Conservation (phyloP, 2,113 vertebrate genomes). For the Myiozetetes cayanensis region DNA sequence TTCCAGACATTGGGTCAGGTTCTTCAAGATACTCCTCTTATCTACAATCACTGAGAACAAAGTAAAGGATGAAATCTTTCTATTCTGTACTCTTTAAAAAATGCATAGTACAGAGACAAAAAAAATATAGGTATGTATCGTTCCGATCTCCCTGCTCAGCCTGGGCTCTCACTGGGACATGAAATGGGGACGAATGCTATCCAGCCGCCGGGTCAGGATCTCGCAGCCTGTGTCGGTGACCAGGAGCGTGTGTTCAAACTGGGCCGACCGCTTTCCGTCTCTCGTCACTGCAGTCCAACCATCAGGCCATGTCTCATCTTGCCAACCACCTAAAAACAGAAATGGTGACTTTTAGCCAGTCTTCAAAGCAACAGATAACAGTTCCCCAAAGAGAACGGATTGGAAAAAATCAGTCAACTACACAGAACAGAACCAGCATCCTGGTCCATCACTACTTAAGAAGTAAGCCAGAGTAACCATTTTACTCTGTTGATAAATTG, state of each 20-base stretch:
- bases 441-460: background rate
- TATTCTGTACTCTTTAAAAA: constrained; percentile 70
- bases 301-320: constrained; percentile 98
- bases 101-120: constrained; percentile 64
- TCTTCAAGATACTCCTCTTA: constrained; percentile 61
- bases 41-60: constrained; percentile 69
- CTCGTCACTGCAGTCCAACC: constrained; percentile 96
- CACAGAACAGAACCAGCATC: background rate
- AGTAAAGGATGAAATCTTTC: constrained; percentile 58
- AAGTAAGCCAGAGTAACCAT: background rate
- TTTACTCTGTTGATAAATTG: background rate
- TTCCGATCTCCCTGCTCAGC: constrained; percentile 9
- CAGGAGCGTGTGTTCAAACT: constrained; percentile 97
- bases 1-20: constrained; percentile 49
- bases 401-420: background rate
- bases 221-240: constrained; percentile 96
- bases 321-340: constrained; percentile 88
- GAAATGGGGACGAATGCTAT: constrained; percentile 88
- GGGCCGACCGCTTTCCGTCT: constrained; percentile 95
- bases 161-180: constrained; percentile 82
- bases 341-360: background rate
- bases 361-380: background rate
- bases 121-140: background rate
- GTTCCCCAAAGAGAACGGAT: background rate
- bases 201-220: constrained; percentile 88